Base-by-base conservation (phyloP, 2,888 invertebrate genomes). In the Perdita meconis region DNA sequence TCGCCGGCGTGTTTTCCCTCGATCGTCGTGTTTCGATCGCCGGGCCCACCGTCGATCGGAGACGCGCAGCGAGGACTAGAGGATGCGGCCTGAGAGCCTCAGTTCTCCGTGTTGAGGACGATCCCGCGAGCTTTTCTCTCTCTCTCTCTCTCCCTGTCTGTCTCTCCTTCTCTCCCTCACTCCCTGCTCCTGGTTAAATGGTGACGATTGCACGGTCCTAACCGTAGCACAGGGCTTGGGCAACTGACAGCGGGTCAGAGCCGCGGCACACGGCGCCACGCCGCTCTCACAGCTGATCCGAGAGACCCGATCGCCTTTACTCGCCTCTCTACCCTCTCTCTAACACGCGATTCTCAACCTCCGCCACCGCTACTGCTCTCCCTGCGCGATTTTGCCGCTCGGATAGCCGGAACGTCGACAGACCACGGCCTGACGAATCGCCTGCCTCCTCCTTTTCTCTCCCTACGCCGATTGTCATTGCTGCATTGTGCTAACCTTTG, bases 171-270 rank as follows among this genome's bases (percentile, higher is more conserved):
- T 30, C 30, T 30, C 30, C 6, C 30, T 30, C 68, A 13, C 65
- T 57, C 61, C 50, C 64, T 78, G 55, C 76, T 78, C 59, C 61
- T 77, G 74, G 71, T 70, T 75, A 73, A 82, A 80, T 77, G 84
- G 80, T 84, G 84, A 85, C 80, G 86, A 83, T 85, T 78, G 83
- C 74, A 83, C 90, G 90, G 91, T 92, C 91, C 92, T 92, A 90
- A 92, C 92, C 92, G 92, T 90, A 89, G 92, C 92, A 89, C 92
- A 90, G 91, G 92, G 92, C 92, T 91, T 92, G 88, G 91, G 90
- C 92, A 90, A 92, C 92, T 92, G 92, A 92, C 92, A 92, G 90
- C 91, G 89, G 90, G 89, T 89, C 89, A 90, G 87, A 89, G 89
- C 83, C 89, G 86, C 85, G 86, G 86, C 80, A 83, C 86, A 87